Evolutionary conservation across 1,140 invertebrate species (phyloP), one percentile per base, ranked within the genome.

Genomic region (Trichogramma pretiosum): DNA sequence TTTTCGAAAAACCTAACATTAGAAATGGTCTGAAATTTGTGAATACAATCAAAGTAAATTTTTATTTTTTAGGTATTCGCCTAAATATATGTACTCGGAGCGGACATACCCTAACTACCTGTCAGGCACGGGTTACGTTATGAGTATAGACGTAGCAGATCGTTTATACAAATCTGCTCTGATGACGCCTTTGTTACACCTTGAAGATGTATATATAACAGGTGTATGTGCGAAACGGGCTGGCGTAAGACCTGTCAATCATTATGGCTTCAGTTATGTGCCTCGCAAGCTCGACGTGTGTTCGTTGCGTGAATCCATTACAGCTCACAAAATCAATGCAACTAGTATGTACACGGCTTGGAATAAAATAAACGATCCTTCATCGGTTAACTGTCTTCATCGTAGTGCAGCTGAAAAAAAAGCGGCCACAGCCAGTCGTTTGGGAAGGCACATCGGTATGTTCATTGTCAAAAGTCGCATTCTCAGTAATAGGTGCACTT

Each of bases 181-280:
- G 1, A 65, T 67, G 33, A 85, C 81, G 10, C 77, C 80, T 7
- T 70, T 87, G 26, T 77, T 90, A 50, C 84, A 89, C 60, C 63
- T 90, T 17, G 90, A 93, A 62, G 90, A 93, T 61, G 83, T 93
- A 37, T 93, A 83, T 62, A 77, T 92, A 13, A 93, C 89, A 5
- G 90, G 89, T 23, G 59, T 80, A 28, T 76, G 77, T 51, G 74
- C 77, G 1, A 68, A 63, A 37, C 58, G 58, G 33, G 74, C 73
- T 7, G 68, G 71, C 40, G 57, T 80, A 7, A 65, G 60, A 28
- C 78, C 78, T 3, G 56, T 65, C 3, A 75, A 79, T 63, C 72
- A 81, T 61, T 61, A 71, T n/a, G 77, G 75, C 10, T 82, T 82
- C 51, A 78, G 76, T 48, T 82, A 80, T 56, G 50, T 68, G 16